phyloP scores from a whole-genome alignment of 2,888 invertebrate species.

The Ceramica pisi region DNA sequence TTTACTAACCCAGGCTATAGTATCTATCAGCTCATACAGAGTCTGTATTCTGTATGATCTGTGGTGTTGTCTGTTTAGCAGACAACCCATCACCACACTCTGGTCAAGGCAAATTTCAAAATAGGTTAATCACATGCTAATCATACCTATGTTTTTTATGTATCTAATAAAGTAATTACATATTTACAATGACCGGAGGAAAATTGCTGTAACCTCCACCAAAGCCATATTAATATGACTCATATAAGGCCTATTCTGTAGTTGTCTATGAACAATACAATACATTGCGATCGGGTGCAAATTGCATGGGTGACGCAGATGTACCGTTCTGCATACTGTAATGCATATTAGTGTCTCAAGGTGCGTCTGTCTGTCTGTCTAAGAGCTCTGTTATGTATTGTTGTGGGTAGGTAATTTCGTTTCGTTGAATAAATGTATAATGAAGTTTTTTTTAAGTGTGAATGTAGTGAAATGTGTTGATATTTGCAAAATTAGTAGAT shows the following conservation, averaged over 20 bases:
- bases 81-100: too few relatives aligned
- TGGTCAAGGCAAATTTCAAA: background rate
- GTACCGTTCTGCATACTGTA: constrained; percentile 48
- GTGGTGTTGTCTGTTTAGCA: too few relatives aligned
- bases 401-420: background rate
- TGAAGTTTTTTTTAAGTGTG: constrained; percentile 1
- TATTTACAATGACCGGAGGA: background rate
- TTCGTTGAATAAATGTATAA: background rate
- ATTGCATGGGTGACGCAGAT: constrained; percentile 54
- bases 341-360: constrained; percentile 43
- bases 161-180: background rate
- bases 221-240: constrained; percentile 20
- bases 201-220: background rate
- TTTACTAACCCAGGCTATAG: background rate
- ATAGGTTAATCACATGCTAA: background rate
- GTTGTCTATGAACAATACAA: background rate
- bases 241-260: background rate
- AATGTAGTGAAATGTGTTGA: background rate
- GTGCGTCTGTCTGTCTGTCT: constrained; percentile 43
- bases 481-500: background rate
- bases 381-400: constrained; percentile 30
- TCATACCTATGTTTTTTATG: background rate
- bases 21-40: background rate
- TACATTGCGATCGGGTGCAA: constrained; percentile 37
- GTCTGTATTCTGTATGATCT: too few relatives aligned